Conservation (phyloP, 2,113 vertebrate genomes). For the Globicephala melas region DNA sequence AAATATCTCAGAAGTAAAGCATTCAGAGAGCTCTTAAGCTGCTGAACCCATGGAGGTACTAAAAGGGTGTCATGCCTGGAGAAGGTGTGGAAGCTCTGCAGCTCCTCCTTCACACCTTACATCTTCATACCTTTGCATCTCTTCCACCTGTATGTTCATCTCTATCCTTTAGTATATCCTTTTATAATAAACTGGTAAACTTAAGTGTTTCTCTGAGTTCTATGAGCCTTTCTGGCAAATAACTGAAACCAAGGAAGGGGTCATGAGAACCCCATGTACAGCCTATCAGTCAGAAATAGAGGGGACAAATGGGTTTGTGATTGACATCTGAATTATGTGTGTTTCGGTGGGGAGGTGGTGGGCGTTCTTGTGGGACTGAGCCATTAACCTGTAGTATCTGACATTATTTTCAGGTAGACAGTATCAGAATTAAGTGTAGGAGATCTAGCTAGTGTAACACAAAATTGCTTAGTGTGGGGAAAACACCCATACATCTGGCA, state of each 20-base stretch:
- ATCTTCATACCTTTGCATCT: background rate
- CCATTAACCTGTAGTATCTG: background rate
- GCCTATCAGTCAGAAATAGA: fast-evolving
- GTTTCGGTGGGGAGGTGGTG: background rate
- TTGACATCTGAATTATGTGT: background rate
- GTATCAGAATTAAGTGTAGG: background rate
- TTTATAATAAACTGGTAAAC: background rate
- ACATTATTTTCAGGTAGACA: background rate
- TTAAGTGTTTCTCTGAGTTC: background rate
- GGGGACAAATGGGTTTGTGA: background rate
- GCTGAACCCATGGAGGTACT: background rate
- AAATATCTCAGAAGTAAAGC: background rate
- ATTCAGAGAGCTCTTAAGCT: background rate
- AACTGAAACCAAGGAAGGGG: background rate
- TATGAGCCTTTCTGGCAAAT: background rate
- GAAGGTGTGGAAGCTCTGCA: background rate
- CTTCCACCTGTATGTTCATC: background rate
- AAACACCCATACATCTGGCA: background rate
- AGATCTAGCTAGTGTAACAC: background rate
- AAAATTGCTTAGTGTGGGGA: background rate
- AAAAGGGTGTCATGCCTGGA: too few species aligned
- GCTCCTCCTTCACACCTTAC: background rate
- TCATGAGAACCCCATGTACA: background rate
- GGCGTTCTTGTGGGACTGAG: background rate
- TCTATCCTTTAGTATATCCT: background rate